A percentile compares a stretch with the other conserved stretches of the same genome.
Conservation (phyloP, 2,888 invertebrate genomes). For the Oligia strigilis region DNA sequence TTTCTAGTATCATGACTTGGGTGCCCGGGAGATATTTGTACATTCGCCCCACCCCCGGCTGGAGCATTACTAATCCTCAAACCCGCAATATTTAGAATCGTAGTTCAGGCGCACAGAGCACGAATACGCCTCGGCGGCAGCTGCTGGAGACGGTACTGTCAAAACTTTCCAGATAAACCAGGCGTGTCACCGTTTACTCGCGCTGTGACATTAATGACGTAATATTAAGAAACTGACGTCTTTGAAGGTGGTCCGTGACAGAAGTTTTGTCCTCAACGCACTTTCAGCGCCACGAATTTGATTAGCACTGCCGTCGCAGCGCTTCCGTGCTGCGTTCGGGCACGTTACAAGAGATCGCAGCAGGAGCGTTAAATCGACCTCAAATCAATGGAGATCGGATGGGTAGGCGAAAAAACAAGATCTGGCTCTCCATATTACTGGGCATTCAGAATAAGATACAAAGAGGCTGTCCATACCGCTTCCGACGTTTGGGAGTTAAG, state of each 20-base stretch:
- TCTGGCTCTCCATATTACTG: not conserved
- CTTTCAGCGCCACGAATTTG: not conserved
- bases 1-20: too few relatives aligned
- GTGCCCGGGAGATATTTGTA: too few relatives aligned
- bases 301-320: not conserved
- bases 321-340: not conserved
- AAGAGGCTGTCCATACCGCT: not conserved
- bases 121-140: too few relatives aligned
- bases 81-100: not conserved
- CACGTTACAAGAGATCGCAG: not conserved
- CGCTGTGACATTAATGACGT: not conserved
- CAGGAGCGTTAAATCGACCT: not conserved
- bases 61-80: too few relatives aligned
- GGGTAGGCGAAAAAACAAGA: not conserved
- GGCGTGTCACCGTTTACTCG: not conserved
- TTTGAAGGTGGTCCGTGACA: not conserved
- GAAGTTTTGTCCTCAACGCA: not conserved
- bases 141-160: not conserved
- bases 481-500: not conserved
- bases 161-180: not conserved
- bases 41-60: too few relatives aligned
- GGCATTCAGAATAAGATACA: not conserved
- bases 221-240: not conserved
- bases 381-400: not conserved
- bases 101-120: not conserved